A percentile compares a stretch with the other conserved stretches of the same genome.
phyloP scores from a whole-genome alignment of 35 echinoderm and acorn worm genomes.

The Anneissia japonica region DNA sequence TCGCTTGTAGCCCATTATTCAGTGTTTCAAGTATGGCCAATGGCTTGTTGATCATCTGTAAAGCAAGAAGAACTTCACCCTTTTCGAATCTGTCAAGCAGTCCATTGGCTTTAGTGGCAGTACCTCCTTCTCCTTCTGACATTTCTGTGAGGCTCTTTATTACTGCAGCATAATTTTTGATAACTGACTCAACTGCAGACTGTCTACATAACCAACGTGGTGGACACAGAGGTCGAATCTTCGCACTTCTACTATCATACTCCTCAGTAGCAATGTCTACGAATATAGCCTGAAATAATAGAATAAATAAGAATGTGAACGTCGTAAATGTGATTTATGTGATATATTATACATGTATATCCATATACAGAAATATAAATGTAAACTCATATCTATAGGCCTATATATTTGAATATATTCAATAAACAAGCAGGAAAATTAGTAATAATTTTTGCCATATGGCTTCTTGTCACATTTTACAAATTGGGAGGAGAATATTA shows the following conservation, averaged over 20 bases:
- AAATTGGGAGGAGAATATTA: background rate
- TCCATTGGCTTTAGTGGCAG: conserved; percentile 43
- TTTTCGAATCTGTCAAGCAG: conserved; percentile 44
- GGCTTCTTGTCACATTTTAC: background rate
- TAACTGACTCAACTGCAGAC: conserved; percentile 22
- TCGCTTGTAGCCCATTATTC: conserved; percentile 12
- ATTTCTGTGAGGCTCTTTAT: conserved; percentile 29
- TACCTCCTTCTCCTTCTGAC: background rate
- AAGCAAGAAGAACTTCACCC: conserved; percentile 26
- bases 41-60: conserved; percentile 40
- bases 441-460: conserved; percentile 10
- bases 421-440: background rate
- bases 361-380: too few species aligned
- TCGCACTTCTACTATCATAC: background rate
- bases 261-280: background rate
- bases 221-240: conserved; percentile 5
- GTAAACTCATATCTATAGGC: background rate
- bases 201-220: too few species aligned
- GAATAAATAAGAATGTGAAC: background rate
- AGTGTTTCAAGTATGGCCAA: conserved; percentile 31
- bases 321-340: conserved; percentile 13
- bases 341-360: background rate
- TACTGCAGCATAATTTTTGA: conserved; percentile 40
- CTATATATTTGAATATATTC: conserved; percentile 2
- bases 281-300: conserved; percentile 32